Evolutionary conservation across 2,888 invertebrate genomes (phyloP), one percentile per base, ranked within the genome.

Genomic region (Cheilosia vernalis): DNA sequence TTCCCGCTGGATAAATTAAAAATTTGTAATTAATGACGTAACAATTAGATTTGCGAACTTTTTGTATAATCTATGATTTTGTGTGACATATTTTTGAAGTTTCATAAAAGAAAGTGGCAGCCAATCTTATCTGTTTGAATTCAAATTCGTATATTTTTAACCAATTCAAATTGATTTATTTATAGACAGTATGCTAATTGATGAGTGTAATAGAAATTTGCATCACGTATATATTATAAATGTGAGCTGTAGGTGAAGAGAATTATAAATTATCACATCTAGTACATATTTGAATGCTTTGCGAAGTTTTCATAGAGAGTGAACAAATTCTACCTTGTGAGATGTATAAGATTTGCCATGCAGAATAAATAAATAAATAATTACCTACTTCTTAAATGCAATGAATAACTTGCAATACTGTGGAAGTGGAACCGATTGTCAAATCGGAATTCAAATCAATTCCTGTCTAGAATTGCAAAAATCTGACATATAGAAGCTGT

Each of bases 201-300:
- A 2, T 49, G 2, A n/a, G 17, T n/a, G 21, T 21, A 64, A 40
- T 64, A 37, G 30, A 82, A 10, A 24, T 55, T 72, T 51, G 9
- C 24, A 27, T 55, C 78, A 72, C 82, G 72, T 78, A 72, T 55
- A 49, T 60, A 61, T 66, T 49, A 55, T 60, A 66, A 72, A 77
- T 42, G 64, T 72, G 72, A 60, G 40, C 70, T 61, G 42, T 2
- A 55, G 55, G 37, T 49, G 60, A 2, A 53, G 13, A 42, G 77
- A 77, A 77, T 77, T 21, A 63, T 37, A 77, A 55, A 72, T 60
- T 60, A 21, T 33, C 64, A 56, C 15, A 13, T 37, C 37, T 13
- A 37, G 37, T 37, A 37, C 37, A 37, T 13, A 4, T 13, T 33
- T 33, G 10, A 10, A 33, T 3, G 33, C 9, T 33, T 37, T 37